Base-by-base conservation (phyloP, 2,888 invertebrate species). In the Erannis defoliaria region DNA sequence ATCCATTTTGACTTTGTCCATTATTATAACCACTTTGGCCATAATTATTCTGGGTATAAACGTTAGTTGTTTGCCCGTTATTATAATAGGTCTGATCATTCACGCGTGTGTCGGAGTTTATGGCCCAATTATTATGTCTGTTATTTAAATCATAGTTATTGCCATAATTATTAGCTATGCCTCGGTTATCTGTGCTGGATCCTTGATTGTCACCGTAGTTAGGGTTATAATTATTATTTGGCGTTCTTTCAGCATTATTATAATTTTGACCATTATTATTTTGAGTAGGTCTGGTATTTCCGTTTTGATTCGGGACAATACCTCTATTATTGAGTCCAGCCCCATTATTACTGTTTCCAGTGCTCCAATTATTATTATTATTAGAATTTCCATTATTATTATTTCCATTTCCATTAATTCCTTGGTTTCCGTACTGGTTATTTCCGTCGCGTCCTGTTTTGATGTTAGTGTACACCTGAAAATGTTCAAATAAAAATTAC, bases 381-480 rank as follows among this genome's bases (percentile, higher is more conserved):
- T 42, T 42, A 5, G 49, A 57, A 48, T 54, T 42, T 21, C 18
- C 38, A 10, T n/a, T 35, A 12, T 18, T n/a, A 54, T 57, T 56
- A 55, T 60, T 56, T 46, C 64, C 59, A 54, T 51, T 62, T 38
- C 23, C 23, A 29, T 40, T 51, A 3, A 6, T 31, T 33, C 57
- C 54, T 14, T 9, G n/a, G 45, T 58, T 62, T 33, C 59, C 55
- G 6, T 55, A 62, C 4, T 62, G 38, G 31, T 35, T 55, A 29
- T 40, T 59, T 1, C 49, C 45, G 18, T 54, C 54, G n/a, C 55
- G 46, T 23, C 42, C 46, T 1, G 51, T 23, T 38, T 67, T 65
- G 12, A 56, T 60, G 54, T 74, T 69, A 0, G 71, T 62, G 29
- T 76, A 84, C 0, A 77, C 62, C 31, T 60, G 54, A 1, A 49